These are phyloP conservation scores for Leuciscus idus DNA, from an alignment of 2,113 vertebrate genomes.

Conservation along the genomic window DNA sequence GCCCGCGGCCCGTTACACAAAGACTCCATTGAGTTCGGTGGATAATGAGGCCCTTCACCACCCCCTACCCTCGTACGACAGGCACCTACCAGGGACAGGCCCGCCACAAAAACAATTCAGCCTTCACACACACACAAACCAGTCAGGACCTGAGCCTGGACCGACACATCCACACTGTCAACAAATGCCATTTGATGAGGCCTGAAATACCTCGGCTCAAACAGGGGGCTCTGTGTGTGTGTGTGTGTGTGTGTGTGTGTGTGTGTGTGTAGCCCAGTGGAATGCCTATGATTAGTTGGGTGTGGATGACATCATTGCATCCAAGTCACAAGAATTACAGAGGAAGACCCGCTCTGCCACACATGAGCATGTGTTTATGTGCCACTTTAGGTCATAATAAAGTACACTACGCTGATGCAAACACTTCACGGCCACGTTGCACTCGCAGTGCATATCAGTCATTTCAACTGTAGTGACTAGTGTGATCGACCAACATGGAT, in stretches of 20 bases:
- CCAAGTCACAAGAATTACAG: conserved; percentile 2
- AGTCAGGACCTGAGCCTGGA: not conserved
- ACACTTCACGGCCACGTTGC: not conserved
- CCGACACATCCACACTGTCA: conserved; percentile 24
- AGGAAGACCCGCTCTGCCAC: not conserved
- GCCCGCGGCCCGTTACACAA: conserved; percentile 61
- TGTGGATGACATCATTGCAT: conserved; percentile 35
- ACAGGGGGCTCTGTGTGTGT: conserved; percentile 25
- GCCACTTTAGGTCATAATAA: not conserved
- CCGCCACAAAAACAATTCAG: conserved; percentile 35
- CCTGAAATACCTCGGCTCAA: conserved; percentile 17
- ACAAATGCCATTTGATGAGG: conserved; percentile 16
- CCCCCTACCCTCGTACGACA: conserved; percentile 37
- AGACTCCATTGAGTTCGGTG: conserved; percentile 69
- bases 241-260: conserved; percentile 13
- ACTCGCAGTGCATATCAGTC: not conserved
- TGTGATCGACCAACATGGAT: too few species aligned
- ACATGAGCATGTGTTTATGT: not conserved
- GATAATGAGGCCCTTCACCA: conserved; percentile 76
- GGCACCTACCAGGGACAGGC: conserved; percentile 36
- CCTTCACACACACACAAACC: conserved; percentile 25
- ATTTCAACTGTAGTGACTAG: not conserved
- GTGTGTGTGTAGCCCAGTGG: not conserved
- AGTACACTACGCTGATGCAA: not conserved
- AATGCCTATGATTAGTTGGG: conserved; percentile 31